phyloP scores from a whole-genome alignment of 1,140 invertebrate species.

The Vanessa atalanta region DNA sequence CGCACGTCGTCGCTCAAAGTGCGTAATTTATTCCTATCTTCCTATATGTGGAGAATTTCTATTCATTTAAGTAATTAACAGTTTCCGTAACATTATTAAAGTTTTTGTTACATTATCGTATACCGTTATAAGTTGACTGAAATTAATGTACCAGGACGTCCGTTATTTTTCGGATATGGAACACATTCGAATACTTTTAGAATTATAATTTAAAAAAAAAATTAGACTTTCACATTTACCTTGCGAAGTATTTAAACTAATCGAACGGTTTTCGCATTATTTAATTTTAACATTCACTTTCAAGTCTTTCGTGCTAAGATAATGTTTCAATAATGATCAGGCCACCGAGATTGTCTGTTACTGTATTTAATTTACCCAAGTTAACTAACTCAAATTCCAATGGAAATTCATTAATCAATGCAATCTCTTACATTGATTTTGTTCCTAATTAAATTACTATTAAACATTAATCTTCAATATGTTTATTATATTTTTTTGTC shows the following conservation, averaged over 20 bases:
- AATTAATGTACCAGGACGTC: not conserved
- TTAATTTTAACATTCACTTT: constrained; percentile 13
- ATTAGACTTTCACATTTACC: not conserved
- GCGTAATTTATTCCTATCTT: constrained; percentile 17
- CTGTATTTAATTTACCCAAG: constrained; percentile 5
- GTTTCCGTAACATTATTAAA: constrained; percentile 9
- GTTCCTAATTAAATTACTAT: not conserved
- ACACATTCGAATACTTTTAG: not conserved
- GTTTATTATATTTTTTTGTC: not conserved
- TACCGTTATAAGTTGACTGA: not conserved
- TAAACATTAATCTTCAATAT: not conserved
- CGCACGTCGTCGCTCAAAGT: constrained; percentile 14
- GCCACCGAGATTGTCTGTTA: constrained; percentile 4
- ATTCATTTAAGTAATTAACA: constrained; percentile 12
- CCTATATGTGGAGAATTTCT: constrained; percentile 16
- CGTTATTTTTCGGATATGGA: not conserved
- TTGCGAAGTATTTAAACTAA: not conserved
- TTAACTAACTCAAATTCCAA: constrained; percentile 5
- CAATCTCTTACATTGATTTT: constrained; percentile 2
- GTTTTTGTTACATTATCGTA: not conserved
- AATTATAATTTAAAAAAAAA: not conserved
- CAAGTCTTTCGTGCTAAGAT: constrained; percentile 14
- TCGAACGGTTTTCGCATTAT: constrained; percentile 9
- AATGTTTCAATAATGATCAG: constrained; percentile 11
- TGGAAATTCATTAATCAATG: constrained; percentile 6